phyloP scores from a whole-genome alignment of 2,113 vertebrate genomes.

The Labeo rohita region DNA sequence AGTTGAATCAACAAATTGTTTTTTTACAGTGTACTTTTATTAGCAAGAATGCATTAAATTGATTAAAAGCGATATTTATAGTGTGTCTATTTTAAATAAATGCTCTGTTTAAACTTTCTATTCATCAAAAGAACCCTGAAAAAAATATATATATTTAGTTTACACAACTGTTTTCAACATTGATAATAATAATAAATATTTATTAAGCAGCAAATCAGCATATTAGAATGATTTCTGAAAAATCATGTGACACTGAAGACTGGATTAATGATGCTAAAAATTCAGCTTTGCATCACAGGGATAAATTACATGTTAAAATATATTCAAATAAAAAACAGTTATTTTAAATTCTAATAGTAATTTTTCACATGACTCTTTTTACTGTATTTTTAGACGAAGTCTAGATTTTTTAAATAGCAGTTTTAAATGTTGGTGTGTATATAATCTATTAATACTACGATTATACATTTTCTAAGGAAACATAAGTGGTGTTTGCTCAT shows the following conservation, averaged over 20 bases:
- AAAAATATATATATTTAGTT: not conserved
- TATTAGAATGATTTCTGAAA: not conserved
- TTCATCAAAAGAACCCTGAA: not conserved
- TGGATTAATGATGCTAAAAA: not conserved
- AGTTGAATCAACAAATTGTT: too few species aligned
- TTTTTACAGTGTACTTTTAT: not conserved
- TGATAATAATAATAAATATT: not conserved
- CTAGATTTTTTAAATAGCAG: too few species aligned
- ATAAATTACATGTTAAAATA: not conserved
- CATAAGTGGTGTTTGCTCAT: not conserved
- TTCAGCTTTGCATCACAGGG: too few species aligned
- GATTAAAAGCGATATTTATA: not conserved
- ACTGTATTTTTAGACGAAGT: too few species aligned
- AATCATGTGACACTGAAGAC: not conserved
- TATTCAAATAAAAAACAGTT: not conserved
- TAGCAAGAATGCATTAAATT: not conserved
- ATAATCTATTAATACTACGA: not conserved
- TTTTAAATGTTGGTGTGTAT: not conserved
- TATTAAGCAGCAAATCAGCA: not conserved
- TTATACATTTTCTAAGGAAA: not conserved
- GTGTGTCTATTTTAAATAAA: too few species aligned
- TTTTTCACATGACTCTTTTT: too few species aligned
- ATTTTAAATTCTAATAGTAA: not conserved
- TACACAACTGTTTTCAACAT: not conserved
- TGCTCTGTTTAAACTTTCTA: not conserved